Evolutionary conservation across 2,113 vertebrate species (phyloP).

Genomic region (Oriolus oriolus): DNA sequence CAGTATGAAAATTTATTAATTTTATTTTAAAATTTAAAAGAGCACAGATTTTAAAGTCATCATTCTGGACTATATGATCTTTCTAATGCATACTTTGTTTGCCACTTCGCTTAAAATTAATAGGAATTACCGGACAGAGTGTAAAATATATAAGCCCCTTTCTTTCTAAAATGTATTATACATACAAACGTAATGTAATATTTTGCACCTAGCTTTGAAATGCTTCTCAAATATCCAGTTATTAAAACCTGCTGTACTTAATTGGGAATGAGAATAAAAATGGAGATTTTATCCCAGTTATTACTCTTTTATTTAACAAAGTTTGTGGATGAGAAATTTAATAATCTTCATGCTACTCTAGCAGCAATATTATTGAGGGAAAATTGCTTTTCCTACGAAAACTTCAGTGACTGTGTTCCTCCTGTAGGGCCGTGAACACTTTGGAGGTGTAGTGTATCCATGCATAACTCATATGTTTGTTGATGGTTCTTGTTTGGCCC

Average conservation of each 20-base stretch:
- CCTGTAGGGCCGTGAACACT: background rate
- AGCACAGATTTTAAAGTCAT: background rate
- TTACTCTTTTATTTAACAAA: background rate
- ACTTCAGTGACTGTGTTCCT: rapidly evolving
- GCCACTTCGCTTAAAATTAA: background rate
- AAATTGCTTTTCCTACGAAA: background rate
- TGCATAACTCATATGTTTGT: background rate
- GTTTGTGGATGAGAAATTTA: background rate
- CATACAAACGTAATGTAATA: background rate
- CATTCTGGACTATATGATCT: background rate
- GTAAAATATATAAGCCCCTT: background rate
- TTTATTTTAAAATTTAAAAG: background rate
- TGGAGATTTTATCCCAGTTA: background rate
- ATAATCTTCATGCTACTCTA: background rate
- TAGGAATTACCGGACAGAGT: background rate
- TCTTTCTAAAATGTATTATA: background rate
- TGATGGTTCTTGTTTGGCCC: background rate
- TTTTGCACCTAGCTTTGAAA: background rate
- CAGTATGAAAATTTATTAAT: background rate
- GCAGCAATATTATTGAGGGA: background rate
- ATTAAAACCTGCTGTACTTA: background rate
- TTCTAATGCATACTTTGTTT: background rate
- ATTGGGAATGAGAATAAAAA: background rate
- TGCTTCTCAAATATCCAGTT: background rate
- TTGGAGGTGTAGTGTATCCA: background rate